Base-by-base conservation (phyloP, 1,140 invertebrate species). In the Drosophila quadrilineata region DNA sequence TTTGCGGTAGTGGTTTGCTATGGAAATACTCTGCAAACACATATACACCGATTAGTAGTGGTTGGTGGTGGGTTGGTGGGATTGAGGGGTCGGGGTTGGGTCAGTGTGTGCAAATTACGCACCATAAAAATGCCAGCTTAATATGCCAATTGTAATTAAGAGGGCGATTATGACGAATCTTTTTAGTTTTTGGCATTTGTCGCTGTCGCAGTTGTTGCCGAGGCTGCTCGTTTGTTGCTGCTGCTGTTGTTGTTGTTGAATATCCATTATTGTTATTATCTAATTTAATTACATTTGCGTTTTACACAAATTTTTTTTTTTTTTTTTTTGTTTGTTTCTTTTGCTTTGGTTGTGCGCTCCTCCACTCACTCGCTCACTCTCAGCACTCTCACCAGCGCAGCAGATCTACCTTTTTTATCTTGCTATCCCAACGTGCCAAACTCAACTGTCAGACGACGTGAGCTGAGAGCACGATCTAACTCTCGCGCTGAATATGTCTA, bases 121-220 rank as follows among this genome's bases (percentile, higher is more conserved):
- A 88, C 87, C 87, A 53, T 88, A 88, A 48, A 88, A 80, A 57
- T 88, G 86, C 82, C 82, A 88, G 26, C 87, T 67, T 10, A 88
- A 71, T 16, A 88, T 75, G 35, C 63, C 74, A 26, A 87, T 68
- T 26, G 82, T 79, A 16, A 71, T 60, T 26, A 88, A 46, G 17
- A 88, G 53, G 3, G 43, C 82, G 28, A 87, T 16, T 12, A 88
- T 64, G 3, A 88, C 65, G 24, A 87, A 88, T 66, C 87, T 75
- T 36, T 88, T 88, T 1, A 88, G 28, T 43, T 84, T 86, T 19
- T 72, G 71, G 48, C 77, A 88, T 58, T 73, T 86, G n/a, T 86
- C 86, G 45, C 74, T 79, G 54, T 84, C 79, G 12, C 84, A 57
- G 16, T 24, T 49, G 46, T 33, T 58, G 52, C 10, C 40, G n/a